Conservation (phyloP, 2,113 vertebrate genomes). For the human (Homo sapiens) region GRCh38 chr5:133227001-133227500, state of each 20-base stretch:
- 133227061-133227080: neutral
- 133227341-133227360: neutral
- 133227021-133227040: neutral
- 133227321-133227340: neutral
- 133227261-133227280: neutral
- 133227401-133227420: neutral
- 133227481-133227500: neutral
- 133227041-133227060: neutral
- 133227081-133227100: neutral
- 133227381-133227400: neutral
- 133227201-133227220: neutral
- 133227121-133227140: neutral
- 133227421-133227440: neutral
- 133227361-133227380: neutral
- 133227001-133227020: neutral
- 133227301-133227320: accelerated
- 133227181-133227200: neutral
- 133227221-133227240: neutral
- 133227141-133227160: neutral
- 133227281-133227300: neutral
- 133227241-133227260: neutral
- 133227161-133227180: neutral
- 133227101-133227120: neutral
- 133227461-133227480: neutral
- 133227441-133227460: neutral